Conservation (phyloP, 1,140 invertebrate species). For the Coboldia fuscipes region DNA sequence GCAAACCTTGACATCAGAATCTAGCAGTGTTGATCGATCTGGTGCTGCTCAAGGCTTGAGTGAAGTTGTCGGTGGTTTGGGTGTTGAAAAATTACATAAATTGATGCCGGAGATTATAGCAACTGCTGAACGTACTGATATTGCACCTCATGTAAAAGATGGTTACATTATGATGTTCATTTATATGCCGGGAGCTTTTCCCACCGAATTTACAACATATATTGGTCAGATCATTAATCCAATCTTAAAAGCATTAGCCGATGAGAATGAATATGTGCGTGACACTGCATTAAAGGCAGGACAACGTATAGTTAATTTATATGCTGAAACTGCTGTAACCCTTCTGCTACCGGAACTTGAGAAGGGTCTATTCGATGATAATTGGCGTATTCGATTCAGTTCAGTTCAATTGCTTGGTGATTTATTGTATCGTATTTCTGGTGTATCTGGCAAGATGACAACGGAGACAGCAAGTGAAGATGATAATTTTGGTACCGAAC, state of each 20-base stretch:
- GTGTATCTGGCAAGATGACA: slow-evolving; percentile 96
- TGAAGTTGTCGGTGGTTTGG: slow-evolving; percentile 88
- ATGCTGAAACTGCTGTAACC: slow-evolving; percentile 89
- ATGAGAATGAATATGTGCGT: slow-evolving; percentile 97
- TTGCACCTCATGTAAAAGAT: slow-evolving; percentile 94
- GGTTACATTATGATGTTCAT: slow-evolving; percentile 99
- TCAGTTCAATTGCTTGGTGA: slow-evolving; percentile 94
- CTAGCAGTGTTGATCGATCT: slow-evolving; percentile 85
- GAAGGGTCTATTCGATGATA: slow-evolving; percentile 84
- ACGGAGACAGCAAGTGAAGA: slow-evolving; percentile 96
- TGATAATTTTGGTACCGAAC: slow-evolving; percentile 97
- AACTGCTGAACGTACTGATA: slow-evolving; percentile 83
- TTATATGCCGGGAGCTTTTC: slow-evolving; percentile 95
- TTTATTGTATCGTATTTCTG: slow-evolving; percentile 88
- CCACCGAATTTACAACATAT: slow-evolving; percentile 84
- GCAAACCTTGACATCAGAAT: slow-evolving; percentile 92
- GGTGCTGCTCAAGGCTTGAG: slow-evolving; percentile 94
- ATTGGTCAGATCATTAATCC: slow-evolving; percentile 96
- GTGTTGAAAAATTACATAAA: slow-evolving; percentile 83
- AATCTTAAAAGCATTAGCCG: slow-evolving; percentile 90
- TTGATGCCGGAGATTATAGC: slow-evolving; percentile 97
- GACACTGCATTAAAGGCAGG: slow-evolving; percentile 93
- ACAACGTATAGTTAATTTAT: slow-evolving; percentile 89
- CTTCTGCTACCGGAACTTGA: slow-evolving; percentile 87
- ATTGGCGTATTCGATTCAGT: slow-evolving; percentile 94